Evolutionary conservation across 37 sponge, comb jelly and placozoan species (phyloP), one percentile per base, ranked within the genome.

Genomic region (Halichondria panicea): DNA sequence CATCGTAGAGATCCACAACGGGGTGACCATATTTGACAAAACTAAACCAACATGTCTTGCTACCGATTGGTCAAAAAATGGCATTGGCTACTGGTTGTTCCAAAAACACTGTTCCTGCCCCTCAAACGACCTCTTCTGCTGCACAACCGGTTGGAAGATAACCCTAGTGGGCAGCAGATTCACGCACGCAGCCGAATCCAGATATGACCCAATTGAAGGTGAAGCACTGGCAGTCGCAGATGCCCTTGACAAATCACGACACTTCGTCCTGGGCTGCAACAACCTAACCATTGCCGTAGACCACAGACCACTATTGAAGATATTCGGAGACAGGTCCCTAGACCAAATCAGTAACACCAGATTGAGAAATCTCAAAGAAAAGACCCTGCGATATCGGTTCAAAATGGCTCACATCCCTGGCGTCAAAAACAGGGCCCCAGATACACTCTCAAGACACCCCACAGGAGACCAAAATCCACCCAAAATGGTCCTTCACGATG

Each of bases 391-490:
- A 19, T 66, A 66, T 28, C 67, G 38, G 6, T 66, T 66, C 43
- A 35, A 30, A 39, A 79, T 79, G 70, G 70, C 57, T 43, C 80
- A 79, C 80, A 79, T 79, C 21, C 80, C 80, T 24, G 77, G 77
- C 1, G 55, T 65, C 77, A 76, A 76, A 31, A 65, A 76, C 77
- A 76, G 55, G 50, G 64, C 78, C 13, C 30, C 78, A 40, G 78
- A 78, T 30, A 12, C 55, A 3, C 52, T 43, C n/a, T 39, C 54
- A 48, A 63, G 66, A 64, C 43, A 76, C 53, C 42, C 70, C 70
- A 69, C 46, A 21, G 66, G 66, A 36, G 42, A 65, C 39, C 34
- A 11, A 21, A 21, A 39, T 4, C 38, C 66, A 21, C 66, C 66
- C 8, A 65, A 65, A 38, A 65, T 65, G 66, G 41, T 39, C 13